Evolutionary conservation across 2,113 vertebrate genomes (phyloP).

Genomic region (Trichechus manatus): DNA sequence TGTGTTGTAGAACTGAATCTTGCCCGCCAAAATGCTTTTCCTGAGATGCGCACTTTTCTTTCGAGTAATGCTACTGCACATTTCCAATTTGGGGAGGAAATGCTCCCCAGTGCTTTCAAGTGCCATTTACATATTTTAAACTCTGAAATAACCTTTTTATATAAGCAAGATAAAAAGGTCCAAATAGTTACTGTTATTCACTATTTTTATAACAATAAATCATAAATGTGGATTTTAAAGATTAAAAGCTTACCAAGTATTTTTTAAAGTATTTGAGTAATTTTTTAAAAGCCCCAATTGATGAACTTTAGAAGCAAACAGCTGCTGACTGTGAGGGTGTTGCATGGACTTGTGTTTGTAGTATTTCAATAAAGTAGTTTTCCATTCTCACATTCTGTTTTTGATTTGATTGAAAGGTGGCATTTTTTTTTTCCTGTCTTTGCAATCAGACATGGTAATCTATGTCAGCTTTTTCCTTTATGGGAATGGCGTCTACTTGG

Average conservation of each 20-base stretch:
- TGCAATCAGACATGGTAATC: constrained; percentile 76
- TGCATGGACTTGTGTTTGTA: constrained; percentile 59
- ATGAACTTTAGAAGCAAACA: constrained; percentile 63
- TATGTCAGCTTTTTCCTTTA: constrained; percentile 83
- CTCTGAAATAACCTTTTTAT: background rate
- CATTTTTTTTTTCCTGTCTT: constrained; percentile 47
- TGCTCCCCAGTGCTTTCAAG: background rate
- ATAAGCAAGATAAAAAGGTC: constrained; percentile 51
- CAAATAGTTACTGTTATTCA: constrained; percentile 36
- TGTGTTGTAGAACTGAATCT: background rate
- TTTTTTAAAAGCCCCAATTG: constrained; percentile 59
- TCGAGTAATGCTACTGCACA: background rate
- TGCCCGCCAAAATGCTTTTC: background rate
- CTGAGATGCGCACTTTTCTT: constrained; percentile 1
- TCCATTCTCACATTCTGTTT: constrained; percentile 77
- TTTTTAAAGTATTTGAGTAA: constrained; percentile 37
- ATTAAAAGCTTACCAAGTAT: background rate
- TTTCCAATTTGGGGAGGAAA: constrained; percentile 50
- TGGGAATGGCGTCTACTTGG: constrained; percentile 78
- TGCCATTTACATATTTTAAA: constrained; percentile 41
- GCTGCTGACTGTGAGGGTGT: constrained; percentile 50
- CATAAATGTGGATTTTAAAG: constrained; percentile 53
- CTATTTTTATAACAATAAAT: constrained; percentile 49
- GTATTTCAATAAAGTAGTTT: constrained; percentile 78
- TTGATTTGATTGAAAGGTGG: constrained; percentile 80